Evolutionary conservation across 2,888 invertebrate genomes (phyloP).

Genomic region (Lypha dubia): DNA sequence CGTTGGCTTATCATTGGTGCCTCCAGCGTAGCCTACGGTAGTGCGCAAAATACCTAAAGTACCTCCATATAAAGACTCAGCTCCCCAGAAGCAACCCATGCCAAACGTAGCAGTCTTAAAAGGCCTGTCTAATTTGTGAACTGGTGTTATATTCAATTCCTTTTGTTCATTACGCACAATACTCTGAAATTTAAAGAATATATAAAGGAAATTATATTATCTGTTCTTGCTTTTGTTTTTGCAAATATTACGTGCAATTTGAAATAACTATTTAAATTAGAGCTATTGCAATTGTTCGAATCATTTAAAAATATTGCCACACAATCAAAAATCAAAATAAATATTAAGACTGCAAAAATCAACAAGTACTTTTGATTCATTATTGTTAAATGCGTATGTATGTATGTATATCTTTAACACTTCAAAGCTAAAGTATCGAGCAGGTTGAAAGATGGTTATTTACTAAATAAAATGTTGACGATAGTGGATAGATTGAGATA

Average conservation of each 20-base stretch:
- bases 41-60: conserved; percentile 91
- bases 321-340: conserved; percentile 14
- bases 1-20: conserved; percentile 90
- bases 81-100: conserved; percentile 97
- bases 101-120: conserved; percentile 90
- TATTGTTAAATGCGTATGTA: too few relatives aligned
- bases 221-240: not conserved
- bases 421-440: not conserved
- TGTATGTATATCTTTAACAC: not conserved
- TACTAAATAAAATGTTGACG: not conserved
- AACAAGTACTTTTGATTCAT: conserved; percentile 45
- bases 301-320: conserved; percentile 52
- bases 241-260: conserved; percentile 54
- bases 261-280: conserved; percentile 55
- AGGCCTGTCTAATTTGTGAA: conserved; percentile 78
- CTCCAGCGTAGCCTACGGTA: conserved; percentile 97
- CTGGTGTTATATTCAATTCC: conserved; percentile 79
- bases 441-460: not conserved
- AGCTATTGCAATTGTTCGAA: conserved; percentile 45
- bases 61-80: conserved; percentile 91
- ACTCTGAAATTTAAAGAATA: conserved; percentile 75
- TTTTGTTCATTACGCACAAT: conserved; percentile 82
- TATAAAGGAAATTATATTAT: conserved; percentile 5
- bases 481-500: not conserved
- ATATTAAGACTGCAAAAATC: conserved; percentile 16